A percentile compares a stretch with the other conserved stretches of the same genome.
Conservation (phyloP, 92 coral and sea anemone species). For the Pocillopora grandis region DNA sequence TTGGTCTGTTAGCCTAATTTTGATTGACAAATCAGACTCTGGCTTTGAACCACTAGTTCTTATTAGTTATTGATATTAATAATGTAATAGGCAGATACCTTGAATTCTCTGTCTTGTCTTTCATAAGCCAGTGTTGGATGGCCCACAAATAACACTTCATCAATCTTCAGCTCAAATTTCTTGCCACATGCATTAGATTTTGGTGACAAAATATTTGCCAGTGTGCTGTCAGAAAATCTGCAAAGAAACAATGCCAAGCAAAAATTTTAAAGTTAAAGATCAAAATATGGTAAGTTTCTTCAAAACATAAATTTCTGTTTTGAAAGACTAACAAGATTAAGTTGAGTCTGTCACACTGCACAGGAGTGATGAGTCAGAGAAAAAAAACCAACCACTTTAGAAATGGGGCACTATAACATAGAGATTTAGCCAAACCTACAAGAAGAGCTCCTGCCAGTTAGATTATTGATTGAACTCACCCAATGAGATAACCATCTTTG, state of each 20-base stretch:
- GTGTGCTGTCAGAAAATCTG: conserved; percentile 93
- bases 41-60: no score
- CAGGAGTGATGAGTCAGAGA: no score
- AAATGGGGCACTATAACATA: no score
- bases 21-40: no score
- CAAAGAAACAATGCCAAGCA: not conserved
- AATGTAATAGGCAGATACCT: not conserved
- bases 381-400: no score
- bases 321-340: no score
- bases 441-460: no score
- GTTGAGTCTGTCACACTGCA: no score
- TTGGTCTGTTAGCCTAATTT: no score
- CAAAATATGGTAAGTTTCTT: not conserved
- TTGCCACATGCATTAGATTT: conserved; percentile 86
- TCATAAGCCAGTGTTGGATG: conserved; percentile 77
- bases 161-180: conserved; percentile 94
- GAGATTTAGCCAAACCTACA: no score
- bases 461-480: conserved; percentile 23
- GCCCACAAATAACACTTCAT: conserved; percentile 94
- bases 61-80: no score
- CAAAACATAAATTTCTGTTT: not conserved
- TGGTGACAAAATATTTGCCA: conserved; percentile 95
- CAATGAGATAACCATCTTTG: conserved; percentile 62
- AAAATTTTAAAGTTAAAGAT: not conserved
- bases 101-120: conserved; percentile 35